A percentile compares a stretch with the other conserved stretches of the same genome.
phyloP scores from a whole-genome alignment of 2,113 vertebrate species.

The Lota lota region DNA sequence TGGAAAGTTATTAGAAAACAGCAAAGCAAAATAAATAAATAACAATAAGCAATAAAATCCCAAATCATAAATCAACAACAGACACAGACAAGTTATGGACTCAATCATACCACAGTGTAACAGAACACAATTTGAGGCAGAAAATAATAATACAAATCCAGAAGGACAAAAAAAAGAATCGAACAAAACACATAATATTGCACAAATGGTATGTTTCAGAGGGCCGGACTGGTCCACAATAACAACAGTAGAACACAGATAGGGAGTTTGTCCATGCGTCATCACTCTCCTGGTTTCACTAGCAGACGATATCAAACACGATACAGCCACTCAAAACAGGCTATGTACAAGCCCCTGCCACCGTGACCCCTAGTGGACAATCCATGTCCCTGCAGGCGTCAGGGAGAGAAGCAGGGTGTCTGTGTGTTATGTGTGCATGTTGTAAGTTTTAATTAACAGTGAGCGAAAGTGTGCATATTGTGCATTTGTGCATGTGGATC shows the following conservation, averaged over 20 bases:
- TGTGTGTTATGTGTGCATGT: constrained; percentile 21
- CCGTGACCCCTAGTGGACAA: constrained; percentile 34
- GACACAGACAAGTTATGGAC: background rate
- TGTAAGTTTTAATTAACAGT: background rate
- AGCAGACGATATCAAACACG: constrained; percentile 64
- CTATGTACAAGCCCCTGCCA: constrained; percentile 61
- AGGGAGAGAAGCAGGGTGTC: constrained; percentile 44
- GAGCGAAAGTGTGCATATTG: background rate
- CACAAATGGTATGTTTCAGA: constrained; percentile 59
- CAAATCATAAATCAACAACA: background rate
- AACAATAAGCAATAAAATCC: background rate
- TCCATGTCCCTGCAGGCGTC: constrained; percentile 39
- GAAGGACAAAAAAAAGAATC: constrained; percentile 43
- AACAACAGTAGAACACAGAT: constrained; percentile 62
- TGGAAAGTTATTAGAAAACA: too few species aligned
- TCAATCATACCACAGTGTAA: constrained; percentile 24
- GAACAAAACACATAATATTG: constrained; percentile 42
- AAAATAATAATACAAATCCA: constrained; percentile 9
- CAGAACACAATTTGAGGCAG: constrained; percentile 34
- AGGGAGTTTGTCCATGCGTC: constrained; percentile 68
- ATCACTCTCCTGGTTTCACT: constrained; percentile 48
- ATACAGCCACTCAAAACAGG: constrained; percentile 66
- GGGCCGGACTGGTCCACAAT: constrained; percentile 49
- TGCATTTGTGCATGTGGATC: background rate
- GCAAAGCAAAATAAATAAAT: background rate